These are phyloP conservation scores for Norana najaformis DNA, from an alignment of 2,888 invertebrate species.

Conservation along the genomic window DNA sequence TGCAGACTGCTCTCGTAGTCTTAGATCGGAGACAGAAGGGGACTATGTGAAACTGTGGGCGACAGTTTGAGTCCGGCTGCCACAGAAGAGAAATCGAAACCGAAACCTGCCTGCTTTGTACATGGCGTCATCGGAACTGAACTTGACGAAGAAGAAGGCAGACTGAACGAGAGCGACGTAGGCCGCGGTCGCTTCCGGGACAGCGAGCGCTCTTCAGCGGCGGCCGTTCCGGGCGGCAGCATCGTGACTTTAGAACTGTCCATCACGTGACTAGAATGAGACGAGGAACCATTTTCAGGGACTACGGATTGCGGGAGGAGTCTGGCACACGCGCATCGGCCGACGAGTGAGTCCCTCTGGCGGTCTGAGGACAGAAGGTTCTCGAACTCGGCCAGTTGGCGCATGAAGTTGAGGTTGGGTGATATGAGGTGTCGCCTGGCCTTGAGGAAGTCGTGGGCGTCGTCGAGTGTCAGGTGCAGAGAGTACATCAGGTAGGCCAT, in stretches of 20 bases:
- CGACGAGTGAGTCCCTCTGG: neutral
- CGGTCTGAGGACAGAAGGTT: neutral
- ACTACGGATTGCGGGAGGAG: neutral
- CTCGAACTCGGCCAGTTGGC: slow-evolving; percentile 59
- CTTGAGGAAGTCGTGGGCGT: slow-evolving; percentile 61
- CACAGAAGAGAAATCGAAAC: slow-evolving; percentile 28
- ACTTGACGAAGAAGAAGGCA: neutral
- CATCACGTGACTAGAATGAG: neutral
- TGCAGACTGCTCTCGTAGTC: neutral
- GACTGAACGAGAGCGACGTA: neutral
- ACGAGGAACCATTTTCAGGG: neutral
- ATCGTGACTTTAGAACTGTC: neutral
- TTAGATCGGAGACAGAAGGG: slow-evolving; percentile 59
- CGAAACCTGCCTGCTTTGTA: slow-evolving; percentile 29
- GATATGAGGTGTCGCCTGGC: slow-evolving; percentile 60
- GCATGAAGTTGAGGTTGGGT: slow-evolving; percentile 64
- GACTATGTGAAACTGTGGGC: slow-evolving; percentile 27
- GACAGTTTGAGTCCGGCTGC: slow-evolving; percentile 25
- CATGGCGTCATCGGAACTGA: slow-evolving; percentile 20
- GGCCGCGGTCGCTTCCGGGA: slow-evolving; percentile 29
- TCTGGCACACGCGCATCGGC: neutral
- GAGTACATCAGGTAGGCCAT: slow-evolving; percentile 58
- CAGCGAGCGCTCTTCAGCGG: slow-evolving; percentile 2
- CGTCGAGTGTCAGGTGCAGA: slow-evolving; percentile 52
- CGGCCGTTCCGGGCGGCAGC: neutral